Evolutionary conservation across 1,140 invertebrate species (phyloP).

Genomic region (Alviniconcha marisindica): DNA sequence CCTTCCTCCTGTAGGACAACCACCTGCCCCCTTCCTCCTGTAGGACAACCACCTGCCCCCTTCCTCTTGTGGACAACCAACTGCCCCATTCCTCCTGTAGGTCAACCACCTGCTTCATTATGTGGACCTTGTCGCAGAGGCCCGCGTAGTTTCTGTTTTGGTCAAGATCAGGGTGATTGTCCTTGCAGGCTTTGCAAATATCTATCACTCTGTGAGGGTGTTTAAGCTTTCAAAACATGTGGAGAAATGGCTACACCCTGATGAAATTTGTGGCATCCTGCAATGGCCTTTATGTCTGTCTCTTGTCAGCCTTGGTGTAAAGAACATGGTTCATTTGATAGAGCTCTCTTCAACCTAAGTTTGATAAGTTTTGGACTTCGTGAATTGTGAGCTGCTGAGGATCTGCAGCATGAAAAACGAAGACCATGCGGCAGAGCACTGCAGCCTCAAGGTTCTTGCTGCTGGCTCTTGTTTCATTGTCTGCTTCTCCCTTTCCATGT

Average conservation of each 20-base stretch:
- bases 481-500: conserved; percentile 40
- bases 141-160: not conserved
- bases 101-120: not conserved
- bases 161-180: not conserved
- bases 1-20: no score
- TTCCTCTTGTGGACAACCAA: no score
- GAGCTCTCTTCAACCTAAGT: not conserved
- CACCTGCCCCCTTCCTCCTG: no score
- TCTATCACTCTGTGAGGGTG: not conserved
- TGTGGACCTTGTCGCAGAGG: not conserved
- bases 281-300: not conserved
- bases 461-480: conserved; percentile 26
- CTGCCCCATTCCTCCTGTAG: not conserved
- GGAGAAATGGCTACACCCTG: not conserved
- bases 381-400: not conserved
- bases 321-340: not conserved
- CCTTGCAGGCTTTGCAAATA: no score
- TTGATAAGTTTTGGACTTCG: not conserved
- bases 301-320: not conserved
- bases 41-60: no score
- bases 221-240: not conserved
- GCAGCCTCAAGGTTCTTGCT: conserved; percentile 3
- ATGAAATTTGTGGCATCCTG: not conserved
- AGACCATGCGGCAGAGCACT: not conserved
- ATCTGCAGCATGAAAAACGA: not conserved